A percentile compares a stretch with the other conserved stretches of the same genome.
These are phyloP conservation scores for Oreortyx pictus DNA, from an alignment of 2,797 vertebrate species.

Conservation along the genomic window DNA sequence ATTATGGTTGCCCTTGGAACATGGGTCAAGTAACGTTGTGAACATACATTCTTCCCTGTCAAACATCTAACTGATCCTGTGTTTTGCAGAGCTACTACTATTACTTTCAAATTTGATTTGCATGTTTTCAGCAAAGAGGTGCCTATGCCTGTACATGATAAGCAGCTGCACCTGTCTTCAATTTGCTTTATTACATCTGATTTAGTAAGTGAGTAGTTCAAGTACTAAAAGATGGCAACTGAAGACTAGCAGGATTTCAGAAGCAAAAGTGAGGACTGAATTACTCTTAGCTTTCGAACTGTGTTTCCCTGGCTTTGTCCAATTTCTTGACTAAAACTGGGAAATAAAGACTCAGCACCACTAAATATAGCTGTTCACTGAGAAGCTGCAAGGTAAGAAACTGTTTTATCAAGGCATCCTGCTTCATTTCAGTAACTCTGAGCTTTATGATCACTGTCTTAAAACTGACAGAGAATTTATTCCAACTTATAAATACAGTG, in stretches of 20 bases:
- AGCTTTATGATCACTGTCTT: conserved; percentile 20
- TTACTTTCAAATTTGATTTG: conserved; percentile 66
- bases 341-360: conserved; percentile 5
- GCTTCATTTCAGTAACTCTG: conserved; percentile 44
- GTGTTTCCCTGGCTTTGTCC: not conserved
- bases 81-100: conserved; percentile 36
- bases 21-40: conserved; percentile 13
- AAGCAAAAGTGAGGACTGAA: not conserved
- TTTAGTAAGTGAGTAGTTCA: conserved; percentile 37
- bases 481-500: not conserved
- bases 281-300: conserved; percentile 1
- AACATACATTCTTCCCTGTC: conserved; percentile 53
- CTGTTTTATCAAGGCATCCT: not conserved
- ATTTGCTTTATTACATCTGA: conserved; percentile 56
- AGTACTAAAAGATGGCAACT: not conserved
- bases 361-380: conserved; percentile 16
- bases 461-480: conserved; percentile 14
- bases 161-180: conserved; percentile 58
- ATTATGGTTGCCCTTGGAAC: conserved; percentile 55
- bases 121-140: conserved; percentile 43
- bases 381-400: conserved; percentile 33
- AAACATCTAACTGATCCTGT: conserved; percentile 30
- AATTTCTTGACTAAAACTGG: conserved; percentile 12
- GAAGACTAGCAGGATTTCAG: conserved; percentile 18
- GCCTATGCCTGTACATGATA: not conserved